Percentiles rank a stretch among this genome's conserved stretches.
phyloP scores from a whole-genome alignment of 2,113 vertebrate species.

The Formicarius rufipectus region DNA sequence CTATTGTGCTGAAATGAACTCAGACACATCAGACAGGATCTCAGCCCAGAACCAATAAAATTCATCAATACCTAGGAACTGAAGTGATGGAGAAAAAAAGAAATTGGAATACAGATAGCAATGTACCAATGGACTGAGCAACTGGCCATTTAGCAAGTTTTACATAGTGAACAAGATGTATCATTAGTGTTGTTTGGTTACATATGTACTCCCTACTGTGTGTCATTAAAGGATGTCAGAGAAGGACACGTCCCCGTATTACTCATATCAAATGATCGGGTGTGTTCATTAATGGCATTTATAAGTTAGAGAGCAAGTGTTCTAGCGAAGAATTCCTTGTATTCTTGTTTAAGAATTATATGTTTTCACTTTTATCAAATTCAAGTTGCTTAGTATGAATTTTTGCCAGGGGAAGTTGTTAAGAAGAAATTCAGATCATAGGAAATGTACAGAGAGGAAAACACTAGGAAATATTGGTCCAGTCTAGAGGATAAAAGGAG shows the following conservation, averaged over 20 bases:
- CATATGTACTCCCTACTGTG: background rate
- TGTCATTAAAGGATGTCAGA: background rate
- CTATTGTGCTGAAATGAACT: background rate
- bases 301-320: background rate
- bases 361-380: background rate
- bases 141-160: accelerated
- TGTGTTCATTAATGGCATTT: background rate
- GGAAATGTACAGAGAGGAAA: background rate
- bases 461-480: background rate
- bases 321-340: background rate
- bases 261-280: background rate
- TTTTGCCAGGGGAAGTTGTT: background rate
- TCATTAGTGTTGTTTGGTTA: background rate
- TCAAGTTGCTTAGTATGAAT: background rate
- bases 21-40: background rate
- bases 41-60: background rate
- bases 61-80: background rate
- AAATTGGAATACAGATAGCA: background rate
- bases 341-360: background rate
- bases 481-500: background rate
- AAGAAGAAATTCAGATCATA: background rate
- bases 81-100: background rate
- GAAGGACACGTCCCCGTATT: background rate
- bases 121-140: accelerated
- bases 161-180: background rate